phyloP scores from a whole-genome alignment of 1,140 invertebrate species.

The Hermetia illucens region DNA sequence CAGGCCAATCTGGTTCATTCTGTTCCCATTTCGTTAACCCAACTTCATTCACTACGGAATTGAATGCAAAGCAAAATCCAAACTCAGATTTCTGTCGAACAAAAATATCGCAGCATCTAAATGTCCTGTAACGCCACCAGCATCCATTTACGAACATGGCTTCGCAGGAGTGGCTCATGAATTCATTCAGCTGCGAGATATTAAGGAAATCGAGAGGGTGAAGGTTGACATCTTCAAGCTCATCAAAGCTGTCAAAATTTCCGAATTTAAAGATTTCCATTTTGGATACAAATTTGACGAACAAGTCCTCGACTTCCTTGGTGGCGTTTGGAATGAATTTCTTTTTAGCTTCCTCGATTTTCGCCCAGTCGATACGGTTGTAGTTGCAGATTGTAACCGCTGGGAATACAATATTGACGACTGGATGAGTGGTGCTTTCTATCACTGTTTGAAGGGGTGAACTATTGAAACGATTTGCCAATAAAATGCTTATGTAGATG shows the following conservation, averaged over 20 bases:
- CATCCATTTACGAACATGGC: constrained; percentile 17
- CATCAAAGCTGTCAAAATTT: not conserved
- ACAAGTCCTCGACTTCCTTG: constrained; percentile 9
- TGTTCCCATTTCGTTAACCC: too few relatives aligned
- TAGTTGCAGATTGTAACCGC: constrained; percentile 26
- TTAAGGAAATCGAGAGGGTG: constrained; percentile 17
- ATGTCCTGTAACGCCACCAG: too few relatives aligned
- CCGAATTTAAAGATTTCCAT: not conserved
- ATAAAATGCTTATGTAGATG: constrained; percentile 20
- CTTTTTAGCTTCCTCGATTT: constrained; percentile 13
- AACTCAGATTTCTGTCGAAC: constrained; percentile 31
- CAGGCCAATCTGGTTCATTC: constrained; percentile 1
- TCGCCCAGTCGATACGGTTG: constrained; percentile 24
- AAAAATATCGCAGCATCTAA: constrained; percentile 27
- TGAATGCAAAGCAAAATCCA: constrained; percentile 40
- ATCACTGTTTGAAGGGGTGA: constrained; percentile 23
- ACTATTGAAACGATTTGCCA: constrained; percentile 19
- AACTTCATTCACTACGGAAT: constrained; percentile 32
- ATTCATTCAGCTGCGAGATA: constrained; percentile 19
- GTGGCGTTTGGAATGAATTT: constrained; percentile 16
- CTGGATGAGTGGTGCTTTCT: constrained; percentile 22
- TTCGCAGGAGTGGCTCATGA: constrained; percentile 23
- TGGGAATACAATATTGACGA: constrained; percentile 23
- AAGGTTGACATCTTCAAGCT: constrained; percentile 6
- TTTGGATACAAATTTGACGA: constrained; percentile 15